These are phyloP conservation scores for Eleutherodactylus coqui DNA, from an alignment of 2,797 vertebrate genomes.

Conservation along the genomic window DNA sequence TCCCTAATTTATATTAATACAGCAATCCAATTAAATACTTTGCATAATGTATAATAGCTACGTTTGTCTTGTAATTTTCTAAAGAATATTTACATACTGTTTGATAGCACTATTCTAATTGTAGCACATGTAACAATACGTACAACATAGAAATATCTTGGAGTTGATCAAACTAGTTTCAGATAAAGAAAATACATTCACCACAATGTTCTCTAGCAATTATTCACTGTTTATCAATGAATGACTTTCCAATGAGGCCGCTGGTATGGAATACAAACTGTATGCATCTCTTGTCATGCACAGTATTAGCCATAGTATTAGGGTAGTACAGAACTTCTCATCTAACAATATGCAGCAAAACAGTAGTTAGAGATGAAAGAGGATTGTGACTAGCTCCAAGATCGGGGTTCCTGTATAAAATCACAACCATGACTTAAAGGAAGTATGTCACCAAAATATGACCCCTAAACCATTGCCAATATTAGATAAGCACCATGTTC, in stretches of 20 bases:
- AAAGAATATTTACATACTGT: background rate
- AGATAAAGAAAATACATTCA: background rate
- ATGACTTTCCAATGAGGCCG: background rate
- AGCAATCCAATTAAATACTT: constrained; percentile 20
- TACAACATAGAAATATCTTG: background rate
- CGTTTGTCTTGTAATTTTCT: background rate
- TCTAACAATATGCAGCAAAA: too few species aligned
- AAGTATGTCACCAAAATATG: too few species aligned
- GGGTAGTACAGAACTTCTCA: too few species aligned
- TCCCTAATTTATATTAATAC: constrained; percentile 37
- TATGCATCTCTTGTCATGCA: background rate
- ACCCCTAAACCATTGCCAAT: too few species aligned
- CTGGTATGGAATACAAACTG: background rate
- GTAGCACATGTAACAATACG: background rate
- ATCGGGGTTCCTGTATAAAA: too few species aligned
- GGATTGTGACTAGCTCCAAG: too few species aligned
- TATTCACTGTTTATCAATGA: background rate
- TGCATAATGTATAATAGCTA: constrained; percentile 22
- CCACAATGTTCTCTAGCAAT: background rate
- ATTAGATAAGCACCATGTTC: too few species aligned
- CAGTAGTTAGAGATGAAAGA: too few species aligned
- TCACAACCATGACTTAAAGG: too few species aligned
- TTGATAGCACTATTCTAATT: background rate
- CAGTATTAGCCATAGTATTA: background rate
- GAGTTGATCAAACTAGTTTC: background rate